Evolutionary conservation across 2,113 vertebrate genomes (phyloP).

Genomic region (Xiphophorus maculatus): DNA sequence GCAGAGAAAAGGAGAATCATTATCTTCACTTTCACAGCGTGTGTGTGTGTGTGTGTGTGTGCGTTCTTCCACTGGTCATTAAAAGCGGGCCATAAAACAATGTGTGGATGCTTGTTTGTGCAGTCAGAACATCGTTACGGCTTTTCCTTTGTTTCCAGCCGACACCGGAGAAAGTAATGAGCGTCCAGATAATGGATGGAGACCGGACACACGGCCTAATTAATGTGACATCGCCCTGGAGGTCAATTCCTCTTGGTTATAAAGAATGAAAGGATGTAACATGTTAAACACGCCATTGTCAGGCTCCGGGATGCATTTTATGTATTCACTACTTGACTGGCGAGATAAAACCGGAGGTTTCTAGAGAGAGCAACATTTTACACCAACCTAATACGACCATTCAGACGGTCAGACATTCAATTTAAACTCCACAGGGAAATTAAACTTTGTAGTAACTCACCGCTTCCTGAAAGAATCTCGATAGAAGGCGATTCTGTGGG

Average conservation of each 20-base stretch:
- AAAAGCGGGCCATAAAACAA: conserved; percentile 6
- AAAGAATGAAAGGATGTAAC: neutral
- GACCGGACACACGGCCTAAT: neutral
- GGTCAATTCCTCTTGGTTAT: neutral
- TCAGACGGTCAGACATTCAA: too few relatives aligned
- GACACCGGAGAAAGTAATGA: neutral
- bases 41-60: neutral
- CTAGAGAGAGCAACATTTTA: too few relatives aligned
- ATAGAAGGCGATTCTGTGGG: too few relatives aligned
- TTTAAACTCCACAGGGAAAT: too few relatives aligned
- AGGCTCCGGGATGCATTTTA: too few relatives aligned
- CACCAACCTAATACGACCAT: too few relatives aligned
- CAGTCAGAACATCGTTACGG: conserved; percentile 1
- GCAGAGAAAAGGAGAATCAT: conserved; percentile 4
- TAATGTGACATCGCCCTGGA: neutral
- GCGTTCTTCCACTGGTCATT: neutral
- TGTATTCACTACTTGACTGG: too few relatives aligned
- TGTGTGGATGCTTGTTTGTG: conserved; percentile 6
- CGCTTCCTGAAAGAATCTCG: too few relatives aligned
- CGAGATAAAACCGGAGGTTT: too few relatives aligned
- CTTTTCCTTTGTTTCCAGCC: neutral
- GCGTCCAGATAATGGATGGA: neutral
- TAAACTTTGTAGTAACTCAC: too few relatives aligned
- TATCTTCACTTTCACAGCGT: neutral
- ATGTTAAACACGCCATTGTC: neutral